phyloP scores from a whole-genome alignment of 2,113 vertebrate genomes.

The Dunckerocampus dactyliophorus region DNA sequence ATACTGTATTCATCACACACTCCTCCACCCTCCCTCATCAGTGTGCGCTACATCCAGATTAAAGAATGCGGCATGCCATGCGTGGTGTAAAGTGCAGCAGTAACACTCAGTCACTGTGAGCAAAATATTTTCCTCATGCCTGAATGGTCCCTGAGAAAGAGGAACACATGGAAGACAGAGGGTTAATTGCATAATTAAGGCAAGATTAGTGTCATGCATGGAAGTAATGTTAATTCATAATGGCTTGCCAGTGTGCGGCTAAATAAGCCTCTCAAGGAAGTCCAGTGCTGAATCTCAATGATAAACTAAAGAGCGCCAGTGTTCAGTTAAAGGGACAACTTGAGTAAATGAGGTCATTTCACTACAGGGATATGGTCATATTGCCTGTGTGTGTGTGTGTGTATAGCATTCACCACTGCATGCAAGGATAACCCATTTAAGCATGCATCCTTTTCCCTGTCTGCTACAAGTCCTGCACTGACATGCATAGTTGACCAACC shows the following conservation, averaged over 20 bases:
- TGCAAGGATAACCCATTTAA: constrained; percentile 35
- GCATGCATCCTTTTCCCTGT: constrained; percentile 15
- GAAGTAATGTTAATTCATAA: constrained; percentile 35
- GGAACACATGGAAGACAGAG: constrained; percentile 29
- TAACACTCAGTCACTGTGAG: neutral
- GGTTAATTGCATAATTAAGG: constrained; percentile 63
- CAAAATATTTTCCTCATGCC: neutral
- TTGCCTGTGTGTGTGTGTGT: constrained; percentile 5
- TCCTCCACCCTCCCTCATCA: too few species aligned
- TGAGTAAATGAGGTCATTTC: constrained; percentile 56
- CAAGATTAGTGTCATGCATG: constrained; percentile 52
- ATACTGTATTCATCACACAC: too few species aligned
- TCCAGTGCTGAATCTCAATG: constrained; percentile 11
- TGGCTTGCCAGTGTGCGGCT: constrained; percentile 24
- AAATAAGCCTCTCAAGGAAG: constrained; percentile 33
- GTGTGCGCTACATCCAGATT: neutral
- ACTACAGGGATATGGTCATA: constrained; percentile 44
- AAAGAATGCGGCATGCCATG: neutral
- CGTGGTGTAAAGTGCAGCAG: neutral
- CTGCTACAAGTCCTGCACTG: too few species aligned
- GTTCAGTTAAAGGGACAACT: constrained; percentile 31
- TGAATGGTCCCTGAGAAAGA: constrained; percentile 27
- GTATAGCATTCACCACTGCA: neutral
- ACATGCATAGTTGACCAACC: too few species aligned
- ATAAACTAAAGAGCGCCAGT: constrained; percentile 8